Evolutionary conservation across 2,797 vertebrate species (phyloP), one percentile per base, ranked within the genome.

Genomic region (Rhynchonycteris naso): DNA sequence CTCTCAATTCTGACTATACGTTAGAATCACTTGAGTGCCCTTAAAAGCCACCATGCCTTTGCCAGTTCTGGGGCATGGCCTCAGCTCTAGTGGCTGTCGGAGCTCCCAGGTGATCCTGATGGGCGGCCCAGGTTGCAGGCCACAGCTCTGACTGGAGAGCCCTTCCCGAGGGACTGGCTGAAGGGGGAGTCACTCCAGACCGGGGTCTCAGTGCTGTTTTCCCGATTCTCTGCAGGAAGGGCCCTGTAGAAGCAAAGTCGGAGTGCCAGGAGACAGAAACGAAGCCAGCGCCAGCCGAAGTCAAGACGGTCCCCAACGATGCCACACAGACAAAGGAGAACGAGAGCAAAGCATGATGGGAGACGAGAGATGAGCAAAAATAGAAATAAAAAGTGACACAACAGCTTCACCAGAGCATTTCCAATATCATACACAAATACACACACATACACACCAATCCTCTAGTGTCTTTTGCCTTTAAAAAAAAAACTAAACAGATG

Each of bases 341-440:
- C 0, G 99, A 99, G 98, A 99, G 99, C 98, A 99, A 99, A 99
- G 99, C 99, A 98, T 99, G 99, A 99, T 98, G 98, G 97, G 98
- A 84, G 72, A 82, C 26, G 21, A 91, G 97, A 96, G 95, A 88
- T 28, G 2, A 97, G 92, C 95, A 92, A 97, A 94, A 98, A 98
- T 97, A 95, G 94, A 94, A 96, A 93, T 90, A 72, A 97, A 97
- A 97, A 98, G 98, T 98, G 98, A 98, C 98, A 97, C 98, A 98
- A 98, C 98, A 98, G 98, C 98, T 98, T 98, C 98, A 98, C 98
- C 98, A 97, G 94, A 98, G 97, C 98, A 98, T 98, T 98, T 98
- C 97, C 97, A 98, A 91, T 96, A 97, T 94, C 81, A 26, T 95
- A 97, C 84, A 97, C 98, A 96, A 94, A 93, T 76, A 90, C 92